Percentiles rank a stretch among this genome's conserved stretches.
These are phyloP conservation scores for Pseudomyrmex sp. DNA, from an alignment of 1,140 invertebrate species.

Conservation along the genomic window DNA sequence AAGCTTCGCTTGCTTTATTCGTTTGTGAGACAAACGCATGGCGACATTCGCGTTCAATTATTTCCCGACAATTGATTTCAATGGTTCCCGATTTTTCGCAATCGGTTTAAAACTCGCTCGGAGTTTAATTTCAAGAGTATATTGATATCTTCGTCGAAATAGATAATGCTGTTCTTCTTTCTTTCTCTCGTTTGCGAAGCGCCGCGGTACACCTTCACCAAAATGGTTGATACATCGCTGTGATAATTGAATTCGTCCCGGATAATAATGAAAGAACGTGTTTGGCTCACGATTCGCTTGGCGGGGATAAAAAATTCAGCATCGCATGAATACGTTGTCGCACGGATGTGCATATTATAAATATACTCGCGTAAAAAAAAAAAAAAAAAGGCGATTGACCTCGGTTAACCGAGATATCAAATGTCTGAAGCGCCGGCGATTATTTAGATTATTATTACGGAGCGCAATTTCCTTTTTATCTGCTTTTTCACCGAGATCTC, in stretches of 20 bases:
- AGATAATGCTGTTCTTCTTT: constrained; percentile 9
- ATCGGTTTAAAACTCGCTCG: background rate
- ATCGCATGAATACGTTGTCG: background rate
- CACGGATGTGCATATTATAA: constrained; percentile 28
- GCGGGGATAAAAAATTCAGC: background rate
- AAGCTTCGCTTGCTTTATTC: background rate
- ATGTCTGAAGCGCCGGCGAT: constrained; percentile 7
- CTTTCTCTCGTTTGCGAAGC: too few species aligned
- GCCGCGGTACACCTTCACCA: background rate
- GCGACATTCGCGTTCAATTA: background rate
- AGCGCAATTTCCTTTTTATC: background rate
- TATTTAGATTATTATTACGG: constrained; percentile 12
- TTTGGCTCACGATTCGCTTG: background rate
- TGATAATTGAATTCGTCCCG: background rate
- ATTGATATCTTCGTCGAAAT: background rate
- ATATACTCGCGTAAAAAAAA: background rate
- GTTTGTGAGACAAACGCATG: background rate
- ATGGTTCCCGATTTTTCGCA: background rate
- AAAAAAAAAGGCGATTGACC: constrained; percentile 42
- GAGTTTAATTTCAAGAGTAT: constrained; percentile 11
- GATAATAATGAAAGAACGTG: constrained; percentile 28
- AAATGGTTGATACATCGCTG: constrained; percentile 10
- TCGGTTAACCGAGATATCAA: constrained; percentile 24
- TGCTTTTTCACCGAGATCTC: background rate
- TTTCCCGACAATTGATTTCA: background rate